A percentile compares a stretch with the other conserved stretches of the same genome.
These are phyloP conservation scores for Apoderus coryli DNA, from an alignment of 2,888 invertebrate species.

Conservation along the genomic window DNA sequence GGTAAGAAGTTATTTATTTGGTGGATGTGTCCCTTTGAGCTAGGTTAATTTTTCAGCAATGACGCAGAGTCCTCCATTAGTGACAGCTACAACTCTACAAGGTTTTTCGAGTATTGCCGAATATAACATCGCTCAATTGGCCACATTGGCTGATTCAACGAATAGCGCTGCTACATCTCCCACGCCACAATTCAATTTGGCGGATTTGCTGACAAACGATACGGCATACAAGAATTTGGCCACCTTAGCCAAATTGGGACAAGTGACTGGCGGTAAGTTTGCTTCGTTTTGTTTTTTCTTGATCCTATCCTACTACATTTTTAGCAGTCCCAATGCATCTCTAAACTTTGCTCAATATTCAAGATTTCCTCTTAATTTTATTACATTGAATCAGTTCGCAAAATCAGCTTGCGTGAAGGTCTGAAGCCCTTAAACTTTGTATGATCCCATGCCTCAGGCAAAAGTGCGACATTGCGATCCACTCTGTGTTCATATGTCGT, in stretches of 20 bases:
- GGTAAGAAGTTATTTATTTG: conserved; percentile 16
- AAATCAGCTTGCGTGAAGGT: too few relatives aligned
- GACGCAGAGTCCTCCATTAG: conserved; percentile 21
- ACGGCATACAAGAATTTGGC: conserved; percentile 80
- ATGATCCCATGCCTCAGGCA: too few relatives aligned
- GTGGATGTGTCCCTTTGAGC: background rate
- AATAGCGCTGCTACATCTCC: conserved; percentile 29
- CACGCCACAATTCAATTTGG: conserved; percentile 55
- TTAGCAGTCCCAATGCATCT: too few relatives aligned
- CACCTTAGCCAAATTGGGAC: conserved; percentile 74
- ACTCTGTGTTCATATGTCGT: too few relatives aligned
- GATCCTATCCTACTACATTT: too few relatives aligned
- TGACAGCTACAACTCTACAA: conserved; percentile 32
- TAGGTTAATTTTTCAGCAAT: background rate
- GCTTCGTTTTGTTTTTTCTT: too few relatives aligned
- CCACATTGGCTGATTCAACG: conserved; percentile 61
- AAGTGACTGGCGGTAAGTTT: conserved; percentile 41
- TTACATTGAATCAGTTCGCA: too few relatives aligned
- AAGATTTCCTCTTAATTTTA: too few relatives aligned
- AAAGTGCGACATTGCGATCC: too few relatives aligned
- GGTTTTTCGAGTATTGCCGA: conserved; percentile 64
- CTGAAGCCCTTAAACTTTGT: too few relatives aligned
- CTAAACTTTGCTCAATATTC: too few relatives aligned
- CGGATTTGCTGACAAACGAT: conserved; percentile 63
- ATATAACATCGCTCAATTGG: conserved; percentile 73